Evolutionary conservation across 2,797 vertebrate genomes (phyloP).

Genomic region (Typhlichthys eigenmanni): DNA sequence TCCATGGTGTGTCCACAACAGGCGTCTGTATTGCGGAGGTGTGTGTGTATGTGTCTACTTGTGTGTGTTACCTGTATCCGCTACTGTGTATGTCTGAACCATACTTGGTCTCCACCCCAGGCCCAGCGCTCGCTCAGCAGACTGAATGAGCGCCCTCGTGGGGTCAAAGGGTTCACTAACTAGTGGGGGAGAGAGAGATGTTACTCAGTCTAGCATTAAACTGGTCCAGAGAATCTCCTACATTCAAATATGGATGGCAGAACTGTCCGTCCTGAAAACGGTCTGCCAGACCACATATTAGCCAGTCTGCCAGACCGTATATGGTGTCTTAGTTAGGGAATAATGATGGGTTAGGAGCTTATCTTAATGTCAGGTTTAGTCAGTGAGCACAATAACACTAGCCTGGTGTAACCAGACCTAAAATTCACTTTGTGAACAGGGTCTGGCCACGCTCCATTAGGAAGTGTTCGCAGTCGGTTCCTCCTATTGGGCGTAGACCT

Average conservation of each 20-base stretch:
- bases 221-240: conserved; percentile 12
- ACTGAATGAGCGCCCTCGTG: conserved; percentile 28
- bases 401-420: too few relatives aligned
- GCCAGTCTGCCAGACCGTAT: neutral
- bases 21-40: neutral
- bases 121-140: conserved; percentile 31
- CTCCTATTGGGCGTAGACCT: too few relatives aligned
- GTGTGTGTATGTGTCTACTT: conserved; percentile 25
- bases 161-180: neutral
- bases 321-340: neutral
- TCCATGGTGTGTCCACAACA: conserved; percentile 15
- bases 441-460: too few relatives aligned
- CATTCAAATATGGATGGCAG: conserved; percentile 41
- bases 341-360: too few relatives aligned
- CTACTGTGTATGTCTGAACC: conserved; percentile 50
- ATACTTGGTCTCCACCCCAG: conserved; percentile 22
- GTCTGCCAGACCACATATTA: conserved; percentile 34
- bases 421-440: too few relatives aligned
- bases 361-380: neutral
- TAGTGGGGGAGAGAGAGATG: conserved; percentile 1
- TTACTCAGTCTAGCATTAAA: neutral
- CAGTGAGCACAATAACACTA: neutral
- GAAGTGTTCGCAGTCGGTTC: too few relatives aligned
- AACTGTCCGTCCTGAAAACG: neutral
- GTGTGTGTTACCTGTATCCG: conserved; percentile 35